Base-by-base conservation (phyloP, 2,113 vertebrate genomes). In the Cryptotis parvus region DNA sequence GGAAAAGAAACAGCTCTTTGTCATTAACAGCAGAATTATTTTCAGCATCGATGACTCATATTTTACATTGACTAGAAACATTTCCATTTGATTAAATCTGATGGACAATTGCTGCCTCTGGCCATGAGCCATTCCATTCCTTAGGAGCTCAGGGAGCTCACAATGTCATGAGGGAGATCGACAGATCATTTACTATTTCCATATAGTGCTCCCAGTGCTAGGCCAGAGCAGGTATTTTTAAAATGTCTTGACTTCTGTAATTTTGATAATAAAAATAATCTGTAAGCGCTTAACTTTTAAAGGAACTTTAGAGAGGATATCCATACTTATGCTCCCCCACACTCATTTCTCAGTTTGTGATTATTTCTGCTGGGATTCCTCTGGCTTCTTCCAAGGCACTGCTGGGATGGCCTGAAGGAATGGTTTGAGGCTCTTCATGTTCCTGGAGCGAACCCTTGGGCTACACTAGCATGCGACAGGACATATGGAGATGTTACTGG, bases 11-110 rank as follows among this genome's bases (percentile, higher is more conserved):
- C 43, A 80, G 73, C 11, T 37, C 43, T 33, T 70, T 41, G 35
- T 45, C 61, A 78, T 52, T 90, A 37, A 78, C 12, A 66, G 79
- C 5, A 69, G 72, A 86, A 37, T 76, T 68, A 52, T 73, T 89
- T 73, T 81, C 35, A 87, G 55, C 20, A 75, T 35, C 49, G 27
- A 74, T 49, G 31, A 66, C 24, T 79, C 41, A 66, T 74, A 65
- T 15, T 91, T 83, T 84, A 58, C 33, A 92, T 61, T 92, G 75
- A 80, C 27, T 90, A 8, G 69, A 95, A 90, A 35, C 9, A 33
- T 63, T 82, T 89, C 27, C 35, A 83, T 76, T 73, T 72, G 55
- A 39, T 31, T 87, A 45, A 78, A 73, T 94, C 39, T 73, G 22
- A 37, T 20, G 77, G 52, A n/a, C 14, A 86, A 77, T 85, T 95